Percentiles rank a stretch among this genome's conserved stretches.
Evolutionary conservation across 2,888 invertebrate species (phyloP).

Genomic region (Bellardia pandia): DNA sequence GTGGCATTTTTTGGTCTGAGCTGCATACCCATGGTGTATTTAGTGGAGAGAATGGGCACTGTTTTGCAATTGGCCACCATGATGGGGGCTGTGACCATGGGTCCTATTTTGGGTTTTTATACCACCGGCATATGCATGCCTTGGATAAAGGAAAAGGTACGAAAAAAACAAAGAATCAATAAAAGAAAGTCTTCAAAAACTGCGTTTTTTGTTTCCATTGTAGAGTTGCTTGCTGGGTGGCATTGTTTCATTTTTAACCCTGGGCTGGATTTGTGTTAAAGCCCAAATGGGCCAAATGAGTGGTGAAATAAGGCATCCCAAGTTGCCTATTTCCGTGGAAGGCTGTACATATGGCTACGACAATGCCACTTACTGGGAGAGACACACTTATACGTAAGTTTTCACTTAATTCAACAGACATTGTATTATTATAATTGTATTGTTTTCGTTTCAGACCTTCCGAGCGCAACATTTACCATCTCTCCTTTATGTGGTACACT

Average conservation of each 20-base stretch:
- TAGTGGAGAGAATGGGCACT: conserved; percentile 90
- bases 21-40: conserved; percentile 87
- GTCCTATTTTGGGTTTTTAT: conserved; percentile 89
- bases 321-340: conserved; percentile 85
- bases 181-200: background rate
- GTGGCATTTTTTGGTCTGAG: conserved; percentile 88
- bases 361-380: conserved; percentile 77
- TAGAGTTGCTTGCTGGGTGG: conserved; percentile 90
- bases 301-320: conserved; percentile 86
- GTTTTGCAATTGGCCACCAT: conserved; percentile 87
- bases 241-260: conserved; percentile 86
- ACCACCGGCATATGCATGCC: conserved; percentile 88
- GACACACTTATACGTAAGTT: conserved; percentile 78
- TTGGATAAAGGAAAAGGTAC: conserved; percentile 87
- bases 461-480: conserved; percentile 84
- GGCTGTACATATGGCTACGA: conserved; percentile 83
- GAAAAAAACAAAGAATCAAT: conserved; percentile 48
- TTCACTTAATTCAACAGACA: background rate
- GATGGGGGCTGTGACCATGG: conserved; percentile 87
- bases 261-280: conserved; percentile 89
- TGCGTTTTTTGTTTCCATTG: background rate
- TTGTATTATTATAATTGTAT: background rate
- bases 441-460: conserved; percentile 76
- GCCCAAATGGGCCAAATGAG: conserved; percentile 88
- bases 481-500: conserved; percentile 91